These are phyloP conservation scores for Podarcis cretensis DNA, from an alignment of 2,113 vertebrate genomes.

Conservation along the genomic window DNA sequence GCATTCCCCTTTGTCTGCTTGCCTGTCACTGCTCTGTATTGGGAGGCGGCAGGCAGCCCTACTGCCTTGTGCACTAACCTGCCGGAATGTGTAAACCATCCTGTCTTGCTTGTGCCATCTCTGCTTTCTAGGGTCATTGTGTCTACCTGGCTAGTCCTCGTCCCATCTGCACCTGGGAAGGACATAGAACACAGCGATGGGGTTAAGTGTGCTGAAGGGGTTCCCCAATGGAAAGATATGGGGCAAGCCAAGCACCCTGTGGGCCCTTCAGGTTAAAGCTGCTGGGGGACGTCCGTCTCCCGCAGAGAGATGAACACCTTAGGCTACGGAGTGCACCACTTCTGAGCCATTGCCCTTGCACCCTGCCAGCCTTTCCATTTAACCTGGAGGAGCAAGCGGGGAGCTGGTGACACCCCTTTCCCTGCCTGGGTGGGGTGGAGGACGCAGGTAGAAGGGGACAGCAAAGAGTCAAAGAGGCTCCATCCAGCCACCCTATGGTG, in stretches of 20 bases:
- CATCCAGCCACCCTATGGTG: conserved; percentile 67
- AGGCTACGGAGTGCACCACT: background rate
- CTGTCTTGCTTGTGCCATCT: background rate
- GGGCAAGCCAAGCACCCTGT: background rate
- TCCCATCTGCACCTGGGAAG: conserved; percentile 2
- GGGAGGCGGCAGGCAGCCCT: background rate
- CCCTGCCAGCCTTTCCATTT: background rate
- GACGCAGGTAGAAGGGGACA: background rate
- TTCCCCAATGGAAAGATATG: background rate
- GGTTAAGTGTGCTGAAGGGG: background rate
- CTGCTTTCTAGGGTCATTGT: conserved; percentile 1
- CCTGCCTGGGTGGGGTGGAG: conserved; percentile 3
- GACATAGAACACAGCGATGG: background rate
- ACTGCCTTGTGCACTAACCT: background rate
- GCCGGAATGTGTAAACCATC: background rate
- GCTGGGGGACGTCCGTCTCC: background rate
- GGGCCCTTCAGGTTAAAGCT: background rate
- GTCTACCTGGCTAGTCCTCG: background rate
- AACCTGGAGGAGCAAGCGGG: background rate
- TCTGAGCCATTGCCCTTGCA: conserved; percentile 2
- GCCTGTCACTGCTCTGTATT: background rate
- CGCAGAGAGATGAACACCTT: background rate
- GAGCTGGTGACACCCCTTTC: background rate
- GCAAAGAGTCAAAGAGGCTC: conserved; percentile 35
- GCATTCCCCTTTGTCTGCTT: conserved; percentile 9